Percentiles rank a stretch among this genome's conserved stretches.
These are phyloP conservation scores for Danio albolineatus DNA, from an alignment of 2,797 vertebrate genomes.

Conservation along the genomic window DNA sequence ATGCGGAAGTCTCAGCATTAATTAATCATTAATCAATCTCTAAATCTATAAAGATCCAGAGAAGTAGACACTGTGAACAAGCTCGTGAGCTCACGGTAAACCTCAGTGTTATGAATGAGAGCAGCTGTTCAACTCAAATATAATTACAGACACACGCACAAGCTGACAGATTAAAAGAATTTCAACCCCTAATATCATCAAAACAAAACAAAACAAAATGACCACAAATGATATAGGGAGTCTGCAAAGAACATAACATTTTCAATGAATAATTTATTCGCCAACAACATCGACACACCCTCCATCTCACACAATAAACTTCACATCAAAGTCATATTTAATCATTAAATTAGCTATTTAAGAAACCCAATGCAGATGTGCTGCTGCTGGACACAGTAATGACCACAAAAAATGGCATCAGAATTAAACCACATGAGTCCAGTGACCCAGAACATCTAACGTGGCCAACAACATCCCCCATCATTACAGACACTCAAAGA, in stretches of 20 bases:
- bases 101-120: conserved; percentile 33
- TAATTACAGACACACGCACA: conserved; percentile 27
- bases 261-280: neutral
- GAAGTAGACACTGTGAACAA: neutral
- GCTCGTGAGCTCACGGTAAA: neutral
- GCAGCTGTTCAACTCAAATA: conserved; percentile 33
- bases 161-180: conserved; percentile 33
- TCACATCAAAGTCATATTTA: neutral
- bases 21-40: neutral
- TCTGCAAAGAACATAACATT: neutral
- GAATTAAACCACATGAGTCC: conserved; percentile 41
- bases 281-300: conserved; percentile 24
- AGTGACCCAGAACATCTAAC: conserved; percentile 44
- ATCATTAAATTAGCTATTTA: neutral
- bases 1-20: neutral
- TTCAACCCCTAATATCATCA: conserved; percentile 12
- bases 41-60: conserved; percentile 6
- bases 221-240: neutral
- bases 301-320: neutral
- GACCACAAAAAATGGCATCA: conserved; percentile 32
- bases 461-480: conserved; percentile 1
- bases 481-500: conserved; percentile 1
- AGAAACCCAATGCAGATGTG: conserved; percentile 14
- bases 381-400: conserved; percentile 15
- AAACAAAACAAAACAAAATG: neutral